A percentile compares a stretch with the other conserved stretches of the same genome.
Conservation (phyloP, 2,797 vertebrate species). For the Xyrichtys novacula region DNA sequence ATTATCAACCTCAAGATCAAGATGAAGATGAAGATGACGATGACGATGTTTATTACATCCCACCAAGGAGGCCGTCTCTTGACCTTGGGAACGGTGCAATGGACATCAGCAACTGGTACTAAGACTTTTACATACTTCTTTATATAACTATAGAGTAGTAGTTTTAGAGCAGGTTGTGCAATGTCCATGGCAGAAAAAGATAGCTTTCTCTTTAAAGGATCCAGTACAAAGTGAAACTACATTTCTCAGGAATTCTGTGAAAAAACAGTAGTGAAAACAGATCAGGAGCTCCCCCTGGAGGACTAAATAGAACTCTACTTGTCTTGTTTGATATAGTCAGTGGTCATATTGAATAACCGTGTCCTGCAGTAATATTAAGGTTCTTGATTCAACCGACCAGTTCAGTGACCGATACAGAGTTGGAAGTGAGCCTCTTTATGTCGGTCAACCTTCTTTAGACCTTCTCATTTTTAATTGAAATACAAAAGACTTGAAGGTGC, state of each 20-base stretch:
- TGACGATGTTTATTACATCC: constrained; percentile 64
- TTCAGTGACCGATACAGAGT: background rate
- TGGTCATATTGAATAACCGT: background rate
- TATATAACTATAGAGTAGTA: background rate
- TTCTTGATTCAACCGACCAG: too few species aligned
- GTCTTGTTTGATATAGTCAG: background rate
- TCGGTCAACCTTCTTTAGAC: background rate
- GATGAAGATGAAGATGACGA: constrained; percentile 68
- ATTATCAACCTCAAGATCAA: too few species aligned
- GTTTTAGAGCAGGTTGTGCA: background rate
- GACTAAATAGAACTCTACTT: background rate
- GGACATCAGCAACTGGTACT: constrained; percentile 64
- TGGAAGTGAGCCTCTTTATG: too few species aligned
- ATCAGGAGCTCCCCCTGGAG: background rate
- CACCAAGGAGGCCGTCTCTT: constrained; percentile 74
- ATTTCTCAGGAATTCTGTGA: background rate
- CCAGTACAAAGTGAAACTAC: background rate
- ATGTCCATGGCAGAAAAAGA: background rate
- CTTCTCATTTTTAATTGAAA: background rate
- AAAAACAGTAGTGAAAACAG: constrained; percentile 5
- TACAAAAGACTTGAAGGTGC: background rate
- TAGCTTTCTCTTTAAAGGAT: background rate
- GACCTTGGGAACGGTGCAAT: constrained; percentile 59
- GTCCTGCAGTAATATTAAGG: too few species aligned
- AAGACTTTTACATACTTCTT: background rate